Evolutionary conservation across 2,113 vertebrate genomes (phyloP), one percentile per base, ranked within the genome.

Genomic region (Oophaga pumilio): DNA sequence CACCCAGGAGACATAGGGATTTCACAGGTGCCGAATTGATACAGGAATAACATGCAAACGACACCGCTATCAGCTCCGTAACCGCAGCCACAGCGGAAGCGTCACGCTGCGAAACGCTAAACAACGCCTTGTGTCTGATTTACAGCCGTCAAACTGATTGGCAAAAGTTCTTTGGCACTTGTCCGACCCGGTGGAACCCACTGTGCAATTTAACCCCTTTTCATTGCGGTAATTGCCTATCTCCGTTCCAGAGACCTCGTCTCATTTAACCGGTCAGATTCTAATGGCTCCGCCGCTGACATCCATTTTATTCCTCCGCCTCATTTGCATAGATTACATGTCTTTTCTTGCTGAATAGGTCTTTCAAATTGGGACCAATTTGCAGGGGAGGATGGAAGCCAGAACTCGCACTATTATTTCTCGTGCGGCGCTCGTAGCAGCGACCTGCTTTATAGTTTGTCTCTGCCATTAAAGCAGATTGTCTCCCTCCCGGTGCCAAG

Each of bases 21-120:
- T 81, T 81, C 73, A 24, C 66, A 79, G 69, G 76, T 81, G 64
- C 33, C 18, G 56, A 8, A 64, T 64, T 82, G 86, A 87, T 82
- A 82, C 79, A 53, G 69, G 68, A 88, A 88, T 83, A 88, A 83
- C 57, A 88, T 88, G 57, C 49, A 77, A 83, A 83, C 59, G 15
- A 43, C 68, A 56, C 69, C 53, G 56, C 68, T 53, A 66, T 64
- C 80, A 60, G 59, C 62, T 50, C 59, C 77, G 24, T 81, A 43
- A 86, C 76, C 33, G 43, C 8, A 12, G 24, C 18, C 13, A 18
- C 53, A 77, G 53, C 26, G 20, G 43, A 52, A 43, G 20, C 66
- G 15, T 52, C 85, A 56, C 76, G 18, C 66, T n/a, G 62, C 17
- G 64, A 71, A 28, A 33, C 73, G 17, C 82, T 56, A 84, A 68